Evolutionary conservation across 2,797 vertebrate genomes (phyloP), one percentile per base, ranked within the genome.

Genomic region (Poeciliopsis gracilis): DNA sequence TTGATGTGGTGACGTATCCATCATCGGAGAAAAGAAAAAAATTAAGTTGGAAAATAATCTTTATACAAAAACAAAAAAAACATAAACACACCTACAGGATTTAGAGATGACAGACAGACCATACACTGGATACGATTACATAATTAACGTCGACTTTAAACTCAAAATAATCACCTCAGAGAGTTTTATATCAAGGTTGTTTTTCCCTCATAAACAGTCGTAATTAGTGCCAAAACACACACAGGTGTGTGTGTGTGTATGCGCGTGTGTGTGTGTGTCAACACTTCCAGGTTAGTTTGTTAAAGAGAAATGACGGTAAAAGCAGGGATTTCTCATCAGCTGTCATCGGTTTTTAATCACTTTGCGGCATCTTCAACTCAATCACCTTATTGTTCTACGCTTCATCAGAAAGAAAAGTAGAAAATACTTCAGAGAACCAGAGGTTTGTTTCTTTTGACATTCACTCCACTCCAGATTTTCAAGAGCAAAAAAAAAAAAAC

Each of bases 31-130:
- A 38, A 66, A 16, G 33, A n/a, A 36, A 23, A 41, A 73, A 25
- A 53, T 79, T 57, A 70, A 84, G 76, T 87, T 92, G 88, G 92
- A 93, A 92, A 92, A 81, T 28, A 84, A 90, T 72, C 75, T 94
- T 94, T 93, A 93, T 93, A 88, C 78, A 89, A 93, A 89, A 23
- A 49, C 1, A 23, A 88, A 88, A 79, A 88, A 90, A 36, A 38
- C 87, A 91, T 85, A 94, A 90, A 94, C 90, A 90, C 83, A 83
- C 83, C 81, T 83, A 87, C 81, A 87, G 76, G 80, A 80, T 84
- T 83, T 80, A 82, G 51, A 85, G 30, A 84, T 63, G 72, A 86
- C 77, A 79, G 72, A 79, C 79, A 86, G 51, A 72, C 76, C 72
- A 78, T 77, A 87, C 45, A 72, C 59, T 72, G 76, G 36, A 84